A percentile compares a stretch with the other conserved stretches of the same genome.
These are phyloP conservation scores for Cephus cinctus DNA, from an alignment of 1,140 invertebrate genomes.

Conservation along the genomic window DNA sequence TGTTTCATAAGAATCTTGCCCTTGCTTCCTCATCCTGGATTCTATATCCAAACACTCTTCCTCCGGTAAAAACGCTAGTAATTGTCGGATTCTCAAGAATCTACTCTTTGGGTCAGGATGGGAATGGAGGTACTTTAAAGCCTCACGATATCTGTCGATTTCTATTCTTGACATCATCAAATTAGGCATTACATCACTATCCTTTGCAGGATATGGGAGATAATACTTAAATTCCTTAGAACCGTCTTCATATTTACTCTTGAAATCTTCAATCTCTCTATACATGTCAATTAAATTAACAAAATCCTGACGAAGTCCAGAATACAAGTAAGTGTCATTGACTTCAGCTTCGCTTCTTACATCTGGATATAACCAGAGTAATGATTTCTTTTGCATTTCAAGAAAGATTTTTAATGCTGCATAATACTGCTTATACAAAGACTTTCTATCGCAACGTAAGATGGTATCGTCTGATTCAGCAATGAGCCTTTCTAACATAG, in stretches of 20 bases:
- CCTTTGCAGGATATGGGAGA: conserved; percentile 37
- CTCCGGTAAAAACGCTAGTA: conserved; percentile 15
- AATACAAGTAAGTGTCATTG: conserved; percentile 34
- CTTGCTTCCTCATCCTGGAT: no score
- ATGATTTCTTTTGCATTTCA: conserved; percentile 38
- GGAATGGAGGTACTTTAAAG: conserved; percentile 30
- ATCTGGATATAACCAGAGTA: conserved; percentile 43
- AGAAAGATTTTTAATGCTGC: conserved; percentile 32
- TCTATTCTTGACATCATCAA: conserved; percentile 37
- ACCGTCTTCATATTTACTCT: conserved; percentile 26
- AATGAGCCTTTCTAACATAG: conserved; percentile 24
- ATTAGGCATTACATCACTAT: conserved; percentile 28
- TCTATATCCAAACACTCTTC: background rate
- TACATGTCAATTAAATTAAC: conserved; percentile 36
- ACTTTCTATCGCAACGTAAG: conserved; percentile 22
- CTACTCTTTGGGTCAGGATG: conserved; percentile 18
- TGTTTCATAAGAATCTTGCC: no score
- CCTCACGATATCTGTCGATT: conserved; percentile 29
- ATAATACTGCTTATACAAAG: conserved; percentile 31
- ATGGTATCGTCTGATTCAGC: conserved; percentile 14
- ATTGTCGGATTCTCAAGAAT: conserved; percentile 15
- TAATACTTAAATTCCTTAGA: conserved; percentile 24
- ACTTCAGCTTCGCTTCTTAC: conserved; percentile 39
- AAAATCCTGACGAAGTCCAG: conserved; percentile 16
- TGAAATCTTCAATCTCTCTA: conserved; percentile 41